A percentile compares a stretch with the other conserved stretches of the same genome.
Evolutionary conservation across 2,888 invertebrate genomes (phyloP).

Genomic region (Ornithoptera priamus): DNA sequence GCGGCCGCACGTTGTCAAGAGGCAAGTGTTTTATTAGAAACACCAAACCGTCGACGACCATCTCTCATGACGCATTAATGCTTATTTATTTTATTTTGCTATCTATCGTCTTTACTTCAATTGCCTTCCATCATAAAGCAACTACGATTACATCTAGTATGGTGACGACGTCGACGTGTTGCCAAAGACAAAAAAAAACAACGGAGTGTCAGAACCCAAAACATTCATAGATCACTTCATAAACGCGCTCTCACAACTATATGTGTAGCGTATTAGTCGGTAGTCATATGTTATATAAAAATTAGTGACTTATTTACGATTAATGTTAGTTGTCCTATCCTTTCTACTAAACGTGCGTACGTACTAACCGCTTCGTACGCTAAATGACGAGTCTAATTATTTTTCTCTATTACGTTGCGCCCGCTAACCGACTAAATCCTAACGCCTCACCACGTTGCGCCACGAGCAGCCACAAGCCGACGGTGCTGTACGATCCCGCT

Average conservation of each 20-base stretch:
- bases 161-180: conserved; percentile 56
- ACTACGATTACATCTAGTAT: conserved; percentile 46
- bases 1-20: conserved; percentile 79
- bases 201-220: conserved; percentile 35
- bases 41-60: conserved; percentile 73
- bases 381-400: conserved; percentile 59
- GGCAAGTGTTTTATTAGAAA: conserved; percentile 81
- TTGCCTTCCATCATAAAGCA: conserved; percentile 51
- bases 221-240: conserved; percentile 42
- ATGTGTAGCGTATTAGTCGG: conserved; percentile 29
- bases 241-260: conserved; percentile 48
- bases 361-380: conserved; percentile 65
- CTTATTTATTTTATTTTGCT: conserved; percentile 72
- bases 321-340: conserved; percentile 88
- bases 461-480: conserved; percentile 81
- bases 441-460: conserved; percentile 56
- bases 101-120: conserved; percentile 62
- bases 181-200: conserved; percentile 37
- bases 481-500: conserved; percentile 90
- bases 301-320: conserved; percentile 66
- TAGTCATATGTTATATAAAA: conserved; percentile 47
- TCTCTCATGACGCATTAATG: conserved; percentile 78
- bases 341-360: conserved; percentile 84
- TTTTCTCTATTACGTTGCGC: conserved; percentile 68
- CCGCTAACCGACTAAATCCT: conserved; percentile 77